Evolutionary conservation across 1,140 invertebrate genomes (phyloP).

Genomic region (Tribolium castaneum): DNA sequence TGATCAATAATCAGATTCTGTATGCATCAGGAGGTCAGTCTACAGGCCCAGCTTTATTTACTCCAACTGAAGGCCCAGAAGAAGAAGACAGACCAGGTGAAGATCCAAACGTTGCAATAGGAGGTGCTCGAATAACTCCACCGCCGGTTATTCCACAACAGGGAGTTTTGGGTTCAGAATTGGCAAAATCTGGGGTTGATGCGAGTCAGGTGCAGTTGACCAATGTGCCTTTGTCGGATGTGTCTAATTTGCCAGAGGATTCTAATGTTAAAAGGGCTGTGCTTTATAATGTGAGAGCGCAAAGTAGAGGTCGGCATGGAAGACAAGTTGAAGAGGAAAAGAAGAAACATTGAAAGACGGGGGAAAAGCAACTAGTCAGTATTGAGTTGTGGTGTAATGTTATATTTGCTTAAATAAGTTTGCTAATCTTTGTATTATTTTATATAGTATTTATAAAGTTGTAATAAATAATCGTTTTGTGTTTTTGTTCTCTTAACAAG

Average conservation of each 20-base stretch:
- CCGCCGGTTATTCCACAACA: background rate
- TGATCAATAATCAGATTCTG: background rate
- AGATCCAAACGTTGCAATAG: background rate
- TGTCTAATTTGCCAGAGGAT: constrained; percentile 12
- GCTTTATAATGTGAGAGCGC: background rate
- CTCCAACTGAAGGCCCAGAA: background rate
- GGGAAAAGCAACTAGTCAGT: constrained; percentile 8
- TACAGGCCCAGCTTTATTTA: background rate
- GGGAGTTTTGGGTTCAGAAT: background rate
- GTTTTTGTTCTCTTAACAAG: no score
- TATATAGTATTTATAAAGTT: background rate
- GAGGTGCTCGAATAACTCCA: background rate
- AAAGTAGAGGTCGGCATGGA: constrained; percentile 37
- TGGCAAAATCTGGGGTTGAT: constrained; percentile 47
- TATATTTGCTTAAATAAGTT: constrained; percentile 16
- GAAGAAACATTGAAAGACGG: background rate
- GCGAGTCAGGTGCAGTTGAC: constrained; percentile 38
- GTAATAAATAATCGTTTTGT: background rate
- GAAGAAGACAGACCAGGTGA: background rate
- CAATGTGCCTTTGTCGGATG: constrained; percentile 41
- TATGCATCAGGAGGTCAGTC: background rate
- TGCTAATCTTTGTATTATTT: background rate
- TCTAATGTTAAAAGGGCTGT: background rate
- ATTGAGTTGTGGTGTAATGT: constrained; percentile 8
- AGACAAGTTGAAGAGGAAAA: constrained; percentile 8